These are phyloP conservation scores for Drosophila hamatofila DNA, from an alignment of 2,888 invertebrate genomes.

Conservation along the genomic window DNA sequence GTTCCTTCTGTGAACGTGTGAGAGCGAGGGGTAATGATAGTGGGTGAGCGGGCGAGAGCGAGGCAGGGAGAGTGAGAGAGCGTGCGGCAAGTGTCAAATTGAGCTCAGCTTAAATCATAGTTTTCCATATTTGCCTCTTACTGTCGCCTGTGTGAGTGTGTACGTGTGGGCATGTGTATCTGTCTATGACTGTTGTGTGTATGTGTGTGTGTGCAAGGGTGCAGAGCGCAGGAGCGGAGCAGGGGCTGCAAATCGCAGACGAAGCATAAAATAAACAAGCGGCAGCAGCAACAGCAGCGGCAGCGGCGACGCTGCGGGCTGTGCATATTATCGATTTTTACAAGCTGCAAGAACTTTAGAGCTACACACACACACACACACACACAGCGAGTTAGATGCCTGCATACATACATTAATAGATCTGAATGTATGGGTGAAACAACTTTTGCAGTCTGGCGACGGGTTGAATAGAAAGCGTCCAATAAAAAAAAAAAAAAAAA, in stretches of 20 bases:
- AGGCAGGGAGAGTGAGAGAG: neutral
- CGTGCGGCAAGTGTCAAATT: constrained; percentile 38
- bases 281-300: constrained; percentile 62
- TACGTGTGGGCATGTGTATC: constrained; percentile 27
- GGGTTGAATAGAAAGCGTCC: constrained; percentile 42
- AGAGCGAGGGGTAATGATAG: constrained; percentile 17
- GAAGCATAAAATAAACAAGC: constrained; percentile 81
- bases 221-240: constrained; percentile 21
- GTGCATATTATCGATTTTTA: constrained; percentile 73
- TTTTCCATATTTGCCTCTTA: constrained; percentile 32
- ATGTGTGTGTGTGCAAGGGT: constrained; percentile 32
- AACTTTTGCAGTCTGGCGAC: constrained; percentile 49
- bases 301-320: constrained; percentile 60
- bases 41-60: constrained; percentile 5
- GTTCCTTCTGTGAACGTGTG: neutral
- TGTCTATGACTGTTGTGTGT: constrained; percentile 15
- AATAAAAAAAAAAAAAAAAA: constrained; percentile 24
- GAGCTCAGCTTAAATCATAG: constrained; percentile 61
- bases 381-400: constrained; percentile 15
- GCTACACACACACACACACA: constrained; percentile 27
- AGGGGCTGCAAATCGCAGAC: constrained; percentile 77
- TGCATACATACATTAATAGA: constrained; percentile 35
- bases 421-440: constrained; percentile 24
- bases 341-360: constrained; percentile 74
- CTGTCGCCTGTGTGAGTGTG: constrained; percentile 16